Evolutionary conservation across 2,888 invertebrate genomes (phyloP), one percentile per base, ranked within the genome.

Genomic region (Torymus texanus): DNA sequence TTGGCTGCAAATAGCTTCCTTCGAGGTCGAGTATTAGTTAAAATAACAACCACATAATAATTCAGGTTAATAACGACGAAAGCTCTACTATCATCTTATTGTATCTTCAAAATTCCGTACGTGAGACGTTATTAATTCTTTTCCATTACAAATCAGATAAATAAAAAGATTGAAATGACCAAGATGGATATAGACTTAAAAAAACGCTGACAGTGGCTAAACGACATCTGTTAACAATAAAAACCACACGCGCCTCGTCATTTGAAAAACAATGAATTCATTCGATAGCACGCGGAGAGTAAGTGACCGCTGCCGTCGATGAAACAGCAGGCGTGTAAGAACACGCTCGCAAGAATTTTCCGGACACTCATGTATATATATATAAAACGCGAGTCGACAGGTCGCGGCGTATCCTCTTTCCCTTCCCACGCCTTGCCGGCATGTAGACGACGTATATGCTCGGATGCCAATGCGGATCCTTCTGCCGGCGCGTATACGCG

Each of bases 401-500:
- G 68, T 51, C 59, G 21, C 63, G 70, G 73, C n/a, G n/a, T n/a
- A n/a, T n/a, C n/a, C n/a, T 13, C 56, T 21, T 50, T 53, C 62
- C 55, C 14, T 59, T 59, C 59, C 74, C 78, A 5, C 3, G 29
- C 5, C 29, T 29, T 29, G 29, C 29, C 29, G 85, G 86, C 83
- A 86, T 85, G 86, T 84, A 85, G 85, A 86, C 85, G 85, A 86
- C 85, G 83, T 82, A 53, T 58, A 29, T 29, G 29, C 29, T 70
- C 80, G 81, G 24, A 76, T 72, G 67, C 73, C 73, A 24, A 51
- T 12, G 68, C 74, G 73, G 61, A 55, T 29, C 29, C 29, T 5
- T 3, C 29, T 2, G 24, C 24, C 24, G 3, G 2, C 3, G 29
- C 3, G 3, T n/a, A n/a, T n/a, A n/a, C 29, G 29, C 29, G 29